Percentiles rank a stretch among this genome's conserved stretches.
phyloP scores from a whole-genome alignment of 2,113 vertebrate species.

The Tachysurus vachellii region DNA sequence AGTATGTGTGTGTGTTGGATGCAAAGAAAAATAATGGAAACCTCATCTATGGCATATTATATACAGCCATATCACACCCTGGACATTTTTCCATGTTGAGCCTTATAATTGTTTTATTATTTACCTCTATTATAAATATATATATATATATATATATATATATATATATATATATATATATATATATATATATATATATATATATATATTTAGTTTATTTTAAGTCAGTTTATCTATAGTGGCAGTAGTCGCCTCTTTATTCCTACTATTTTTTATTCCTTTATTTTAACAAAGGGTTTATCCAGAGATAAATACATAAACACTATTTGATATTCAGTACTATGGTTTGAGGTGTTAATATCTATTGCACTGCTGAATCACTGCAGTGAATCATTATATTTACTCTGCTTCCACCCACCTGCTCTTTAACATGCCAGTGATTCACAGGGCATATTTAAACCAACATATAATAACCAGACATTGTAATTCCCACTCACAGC shows the following conservation, averaged over 20 bases:
- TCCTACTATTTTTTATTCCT: not conserved
- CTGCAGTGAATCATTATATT: conserved; percentile 31
- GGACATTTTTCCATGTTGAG: not conserved
- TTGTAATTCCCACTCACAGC: conserved; percentile 4
- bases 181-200: too few relatives aligned
- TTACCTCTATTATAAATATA: not conserved
- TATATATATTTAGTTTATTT: too few relatives aligned
- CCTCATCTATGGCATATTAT: conserved; percentile 46
- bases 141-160: too few relatives aligned
- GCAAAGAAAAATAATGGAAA: conserved; percentile 28
- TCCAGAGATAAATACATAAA: not conserved
- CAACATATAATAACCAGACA: not conserved
- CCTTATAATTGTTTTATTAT: not conserved
- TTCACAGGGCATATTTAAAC: conserved; percentile 24
- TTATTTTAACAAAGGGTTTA: not conserved
- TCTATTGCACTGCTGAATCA: conserved; percentile 21
- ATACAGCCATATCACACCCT: conserved; percentile 26
- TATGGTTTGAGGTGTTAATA: conserved; percentile 11
- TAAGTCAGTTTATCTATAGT: not conserved
- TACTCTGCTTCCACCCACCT: conserved; percentile 35
- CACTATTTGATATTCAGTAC: not conserved
- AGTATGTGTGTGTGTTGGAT: conserved; percentile 28
- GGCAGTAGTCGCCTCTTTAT: not conserved
- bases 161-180: too few relatives aligned
- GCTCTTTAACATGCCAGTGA: conserved; percentile 19